Evolutionary conservation across 1,140 invertebrate genomes (phyloP), one percentile per base, ranked within the genome.

Genomic region (Cepaea nemoralis): DNA sequence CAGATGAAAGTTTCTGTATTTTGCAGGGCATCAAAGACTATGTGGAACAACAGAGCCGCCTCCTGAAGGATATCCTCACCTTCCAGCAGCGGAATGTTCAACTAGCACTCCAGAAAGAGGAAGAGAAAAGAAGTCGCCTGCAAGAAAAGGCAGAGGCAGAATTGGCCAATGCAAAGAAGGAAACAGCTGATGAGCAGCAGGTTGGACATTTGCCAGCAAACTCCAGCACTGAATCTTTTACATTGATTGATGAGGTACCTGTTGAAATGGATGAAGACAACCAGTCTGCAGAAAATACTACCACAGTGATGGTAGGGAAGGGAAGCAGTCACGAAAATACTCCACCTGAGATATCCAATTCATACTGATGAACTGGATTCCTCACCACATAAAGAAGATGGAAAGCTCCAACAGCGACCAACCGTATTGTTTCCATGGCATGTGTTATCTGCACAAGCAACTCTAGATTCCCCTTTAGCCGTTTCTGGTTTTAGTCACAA

Each of bases 11-110:
- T n/a, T 55, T 55, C 22, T 8, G 19, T 2, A 3, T 55, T 5
- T 55, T 55, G 50, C 50, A 91, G 91, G 88, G 88, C 33, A 85
- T 91, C 73, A 91, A 91, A 80, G 91, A 91, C 83, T 91, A 91
- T 84, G 88, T 86, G 48, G 89, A 90, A 27, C 90, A 91, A 67
- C 91, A 91, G 82, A 86, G 82, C 66, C 83, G 89, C 39, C 83
- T 91, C 33, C 86, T 88, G 50, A 82, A 87, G 37, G 90, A 91
- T 48, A 90, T 91, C n/a, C 77, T 78, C 59, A 81, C 50, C 6
- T 89, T 84, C 40, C 77, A 88, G 35, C 86, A 90, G 27, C 85
- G 87, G 71, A 91, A 91, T 73, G 69, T 85, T n/a, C 83, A 88
- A 27, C 45, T 86, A 14, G 81, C 83, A 27, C 83, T 85, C 8